Percentiles rank a stretch among this genome's conserved stretches.
These are phyloP conservation scores for Nephila pilipes DNA, from an alignment of 1,140 invertebrate species.

Conservation along the genomic window DNA sequence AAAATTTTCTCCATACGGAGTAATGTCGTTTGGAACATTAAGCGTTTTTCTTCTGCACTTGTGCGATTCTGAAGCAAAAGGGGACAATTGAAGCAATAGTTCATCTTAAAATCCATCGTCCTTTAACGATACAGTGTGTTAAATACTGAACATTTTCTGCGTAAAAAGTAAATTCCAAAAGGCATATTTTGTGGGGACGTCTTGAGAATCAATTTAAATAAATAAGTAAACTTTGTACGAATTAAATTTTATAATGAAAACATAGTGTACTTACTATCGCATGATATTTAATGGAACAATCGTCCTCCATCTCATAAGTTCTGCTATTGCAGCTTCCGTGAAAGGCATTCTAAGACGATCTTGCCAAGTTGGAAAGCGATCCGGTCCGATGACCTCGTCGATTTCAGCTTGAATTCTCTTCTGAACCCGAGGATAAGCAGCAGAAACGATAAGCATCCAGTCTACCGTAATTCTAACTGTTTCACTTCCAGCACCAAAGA, in stretches of 20 bases:
- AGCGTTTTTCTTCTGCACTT: no score
- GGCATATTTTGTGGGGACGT: no score
- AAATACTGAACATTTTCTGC: no score
- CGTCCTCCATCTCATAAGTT: conserved; percentile 77
- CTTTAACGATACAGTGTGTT: no score
- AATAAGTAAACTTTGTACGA: no score
- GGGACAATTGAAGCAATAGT: no score
- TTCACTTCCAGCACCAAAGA: conserved; percentile 79
- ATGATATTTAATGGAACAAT: conserved; percentile 77
- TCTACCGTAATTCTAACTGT: conserved; percentile 78
- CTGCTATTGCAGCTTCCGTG: conserved; percentile 78
- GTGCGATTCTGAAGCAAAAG: no score
- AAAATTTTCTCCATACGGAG: no score
- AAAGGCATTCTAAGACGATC: conserved; percentile 78
- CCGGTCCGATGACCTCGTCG: conserved; percentile 78
- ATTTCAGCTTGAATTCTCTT: conserved; percentile 78
- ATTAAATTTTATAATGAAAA: not conserved
- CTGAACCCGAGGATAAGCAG: conserved; percentile 78
- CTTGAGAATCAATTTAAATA: no score
- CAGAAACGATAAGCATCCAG: conserved; percentile 78
- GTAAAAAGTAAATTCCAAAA: no score
- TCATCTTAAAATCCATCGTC: no score
- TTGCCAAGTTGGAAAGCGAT: conserved; percentile 73
- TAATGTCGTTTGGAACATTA: no score
- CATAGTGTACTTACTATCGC: conserved; percentile 49